These are phyloP conservation scores for Mesorhabditis belari DNA, from an alignment of 2,888 invertebrate species.

Conservation along the genomic window DNA sequence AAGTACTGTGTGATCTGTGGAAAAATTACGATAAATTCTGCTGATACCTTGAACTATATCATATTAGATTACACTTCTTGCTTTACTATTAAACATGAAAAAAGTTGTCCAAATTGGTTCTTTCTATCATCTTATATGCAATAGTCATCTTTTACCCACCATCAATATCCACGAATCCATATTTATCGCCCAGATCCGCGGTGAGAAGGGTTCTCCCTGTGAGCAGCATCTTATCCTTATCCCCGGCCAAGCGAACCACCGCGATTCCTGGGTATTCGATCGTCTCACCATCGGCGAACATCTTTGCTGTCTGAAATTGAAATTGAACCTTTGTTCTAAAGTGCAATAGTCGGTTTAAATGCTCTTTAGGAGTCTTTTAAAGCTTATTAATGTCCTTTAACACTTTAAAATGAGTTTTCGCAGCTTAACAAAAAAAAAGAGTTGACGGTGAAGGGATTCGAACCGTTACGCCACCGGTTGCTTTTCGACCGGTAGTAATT, in stretches of 20 bases:
- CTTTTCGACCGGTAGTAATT: too few relatives aligned
- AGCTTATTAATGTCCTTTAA: not conserved
- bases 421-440: too few relatives aligned
- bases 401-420: too few relatives aligned
- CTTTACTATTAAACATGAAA: too few relatives aligned
- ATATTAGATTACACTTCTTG: too few relatives aligned
- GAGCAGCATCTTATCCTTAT: constrained; percentile 51
- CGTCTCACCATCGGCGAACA: constrained; percentile 39
- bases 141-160: constrained; percentile 43
- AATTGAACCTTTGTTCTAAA: not conserved
- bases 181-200: constrained; percentile 54
- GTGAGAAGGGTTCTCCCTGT: constrained; percentile 53
- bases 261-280: constrained; percentile 46
- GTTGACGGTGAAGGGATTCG: too few relatives aligned
- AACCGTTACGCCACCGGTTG: too few relatives aligned
- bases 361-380: not conserved
- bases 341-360: not conserved
- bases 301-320: constrained; percentile 10
- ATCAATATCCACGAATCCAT: constrained; percentile 54
- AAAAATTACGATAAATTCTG: too few relatives aligned
- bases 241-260: constrained; percentile 47
- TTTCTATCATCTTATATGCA: too few relatives aligned
- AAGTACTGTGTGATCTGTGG: too few relatives aligned
- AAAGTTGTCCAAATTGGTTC: too few relatives aligned
- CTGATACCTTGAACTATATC: too few relatives aligned